Base-by-base conservation (phyloP, 2,113 vertebrate species). In the Phoxinus phoxinus region DNA sequence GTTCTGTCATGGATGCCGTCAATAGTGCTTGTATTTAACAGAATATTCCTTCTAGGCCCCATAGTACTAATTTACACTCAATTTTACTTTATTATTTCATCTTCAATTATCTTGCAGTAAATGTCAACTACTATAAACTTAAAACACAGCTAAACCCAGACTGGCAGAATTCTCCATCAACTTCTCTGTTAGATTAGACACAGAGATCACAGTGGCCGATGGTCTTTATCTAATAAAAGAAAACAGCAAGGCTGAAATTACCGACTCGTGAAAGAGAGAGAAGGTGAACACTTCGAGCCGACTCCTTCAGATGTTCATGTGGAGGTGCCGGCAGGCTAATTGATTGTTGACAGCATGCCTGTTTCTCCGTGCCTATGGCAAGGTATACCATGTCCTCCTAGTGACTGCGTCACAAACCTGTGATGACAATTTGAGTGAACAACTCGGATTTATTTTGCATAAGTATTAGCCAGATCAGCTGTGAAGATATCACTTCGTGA, bases 341-440 rank as follows among this genome's bases (percentile, higher is more conserved):
- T 88, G 89, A 93, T 91, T 92, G 93, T 90, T 89, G 91, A 92
- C 89, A 87, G 83, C 56, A 84, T 81, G 76, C 80, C 89, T 87
- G 89, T 85, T 87, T 84, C 87, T 85, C 87, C 63, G 77, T 88
- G 83, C 89, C 86, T 58, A 30, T 86, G 81, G 79, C 78, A 84
- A 86, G 86, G 69, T 80, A 88, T 79, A 85, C 85, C 23, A 41
- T 89, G 89, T 90, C 87, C 73, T 87, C 58, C 37, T 85, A 85
- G 23, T 46, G 32, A 81, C 58, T 59, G 15, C 53, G 3, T 59
- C 67, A 82, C 75, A 44, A 82, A 53, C 44, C 53, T 69, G 78
- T 71, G 30, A 53, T 71, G 58, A 71, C 77, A 85, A 82, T 59
- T 48, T 82, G 32, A 72, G 71, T 12, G 74, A 44, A 32, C 46